Percentiles rank a stretch among this genome's conserved stretches.
Conservation (phyloP, 2,113 vertebrate genomes). For the Ceuthmochares aereus region DNA sequence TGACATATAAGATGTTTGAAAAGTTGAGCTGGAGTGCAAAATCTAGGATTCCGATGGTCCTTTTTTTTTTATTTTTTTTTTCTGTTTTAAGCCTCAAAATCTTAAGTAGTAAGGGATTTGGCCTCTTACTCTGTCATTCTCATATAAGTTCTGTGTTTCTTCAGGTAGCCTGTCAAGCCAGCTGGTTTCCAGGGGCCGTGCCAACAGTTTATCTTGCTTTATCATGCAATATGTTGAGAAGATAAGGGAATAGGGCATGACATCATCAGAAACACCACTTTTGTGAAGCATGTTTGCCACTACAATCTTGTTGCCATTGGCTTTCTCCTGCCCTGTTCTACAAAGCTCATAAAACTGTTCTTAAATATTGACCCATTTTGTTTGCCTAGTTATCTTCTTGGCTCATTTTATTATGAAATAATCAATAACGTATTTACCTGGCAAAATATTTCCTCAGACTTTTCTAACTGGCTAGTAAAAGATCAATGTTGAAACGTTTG, state of each 20-base stretch:
- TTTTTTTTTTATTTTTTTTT: neutral
- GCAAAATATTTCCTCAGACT: neutral
- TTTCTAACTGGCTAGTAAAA: neutral
- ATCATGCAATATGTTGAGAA: neutral
- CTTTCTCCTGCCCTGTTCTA: neutral
- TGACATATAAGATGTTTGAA: fast-evolving
- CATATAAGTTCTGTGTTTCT: neutral
- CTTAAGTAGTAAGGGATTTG: neutral
- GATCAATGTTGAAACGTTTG: neutral
- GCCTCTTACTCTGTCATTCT: neutral
- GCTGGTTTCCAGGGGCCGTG: neutral
- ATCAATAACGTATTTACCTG: neutral
- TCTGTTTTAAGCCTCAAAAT: neutral
- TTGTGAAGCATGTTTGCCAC: neutral
- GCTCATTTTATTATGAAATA: conserved; percentile 15
- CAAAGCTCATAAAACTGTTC: neutral
- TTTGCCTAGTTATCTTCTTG: neutral
- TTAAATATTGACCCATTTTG: conserved; percentile 21
- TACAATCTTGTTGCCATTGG: neutral
- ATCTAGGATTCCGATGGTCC: neutral
- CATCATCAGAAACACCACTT: neutral
- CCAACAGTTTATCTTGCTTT: neutral
- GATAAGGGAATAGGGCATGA: neutral
- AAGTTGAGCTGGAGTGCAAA: neutral
- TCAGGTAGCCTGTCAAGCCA: neutral